Evolutionary conservation across 2,888 invertebrate genomes (phyloP).

Genomic region (Panorpa germanica): DNA sequence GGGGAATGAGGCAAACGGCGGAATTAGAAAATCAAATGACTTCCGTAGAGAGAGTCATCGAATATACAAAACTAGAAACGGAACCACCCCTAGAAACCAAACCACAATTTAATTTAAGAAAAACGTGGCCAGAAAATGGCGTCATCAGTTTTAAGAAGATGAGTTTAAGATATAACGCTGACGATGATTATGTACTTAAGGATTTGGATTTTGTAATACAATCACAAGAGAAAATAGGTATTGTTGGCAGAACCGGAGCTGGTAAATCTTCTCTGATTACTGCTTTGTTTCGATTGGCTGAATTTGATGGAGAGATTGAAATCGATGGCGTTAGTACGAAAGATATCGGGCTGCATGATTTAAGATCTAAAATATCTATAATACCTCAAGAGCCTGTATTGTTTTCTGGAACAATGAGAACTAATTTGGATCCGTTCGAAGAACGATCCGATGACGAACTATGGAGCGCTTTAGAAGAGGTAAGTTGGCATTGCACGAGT

Average conservation of each 20-base stretch:
- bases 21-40: conserved; percentile 42
- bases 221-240: conserved; percentile 30
- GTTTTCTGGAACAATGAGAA: conserved; percentile 45
- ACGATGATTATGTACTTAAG: conserved; percentile 34
- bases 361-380: conserved; percentile 48
- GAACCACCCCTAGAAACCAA: conserved; percentile 19
- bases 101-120: conserved; percentile 15
- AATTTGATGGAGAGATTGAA: conserved; percentile 28
- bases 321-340: conserved; percentile 31
- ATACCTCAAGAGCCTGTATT: conserved; percentile 50
- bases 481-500: conserved; percentile 24
- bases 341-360: conserved; percentile 29
- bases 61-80: conserved; percentile 33
- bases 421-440: conserved; percentile 53
- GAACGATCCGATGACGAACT: conserved; percentile 39
- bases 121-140: conserved; percentile 31
- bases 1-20: conserved; percentile 50
- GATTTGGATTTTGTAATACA: conserved; percentile 27
- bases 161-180: conserved; percentile 30
- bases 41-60: conserved; percentile 44
- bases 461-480: conserved; percentile 48
- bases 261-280: conserved; percentile 32
- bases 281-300: conserved; percentile 33
- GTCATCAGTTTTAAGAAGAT: conserved; percentile 28
- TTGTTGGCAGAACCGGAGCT: conserved; percentile 41